phyloP scores from a whole-genome alignment of 2,113 vertebrate species.

The Oreochromis niloticus region DNA sequence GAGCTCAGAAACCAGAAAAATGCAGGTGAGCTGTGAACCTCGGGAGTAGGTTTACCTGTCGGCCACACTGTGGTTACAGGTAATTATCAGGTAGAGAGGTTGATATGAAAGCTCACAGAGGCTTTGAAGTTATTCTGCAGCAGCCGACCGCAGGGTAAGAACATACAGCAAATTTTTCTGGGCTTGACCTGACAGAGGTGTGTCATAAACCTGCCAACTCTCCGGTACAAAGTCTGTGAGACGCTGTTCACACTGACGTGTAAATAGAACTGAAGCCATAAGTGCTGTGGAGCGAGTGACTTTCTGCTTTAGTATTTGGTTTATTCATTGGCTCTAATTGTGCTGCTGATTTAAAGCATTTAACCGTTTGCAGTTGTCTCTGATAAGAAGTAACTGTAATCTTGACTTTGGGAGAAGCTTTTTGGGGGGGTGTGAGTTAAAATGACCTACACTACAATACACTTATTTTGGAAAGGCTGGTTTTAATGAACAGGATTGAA shows the following conservation, averaged over 20 bases:
- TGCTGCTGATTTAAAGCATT: not conserved
- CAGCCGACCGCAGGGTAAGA: not conserved
- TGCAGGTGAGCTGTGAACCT: not conserved
- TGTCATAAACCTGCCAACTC: not conserved
- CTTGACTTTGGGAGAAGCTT: not conserved
- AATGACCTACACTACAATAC: not conserved
- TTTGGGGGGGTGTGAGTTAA: not conserved
- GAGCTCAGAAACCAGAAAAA: not conserved
- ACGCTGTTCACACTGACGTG: not conserved
- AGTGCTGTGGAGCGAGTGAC: not conserved
- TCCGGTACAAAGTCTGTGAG: not conserved
- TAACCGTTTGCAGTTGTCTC: not conserved
- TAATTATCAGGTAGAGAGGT: not conserved
- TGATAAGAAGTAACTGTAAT: not conserved
- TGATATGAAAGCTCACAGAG: not conserved
- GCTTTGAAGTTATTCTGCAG: not conserved
- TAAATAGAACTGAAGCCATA: not conserved
- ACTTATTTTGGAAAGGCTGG: not conserved
- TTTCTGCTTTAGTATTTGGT: accelerated
- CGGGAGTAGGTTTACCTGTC: not conserved
- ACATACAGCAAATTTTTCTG: accelerated
- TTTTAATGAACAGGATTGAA: accelerated
- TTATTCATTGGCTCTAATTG: accelerated
- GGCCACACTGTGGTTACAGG: not conserved
- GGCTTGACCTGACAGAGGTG: not conserved